Conservation (phyloP, 2,888 invertebrate genomes). For the Unio delphinus region DNA sequence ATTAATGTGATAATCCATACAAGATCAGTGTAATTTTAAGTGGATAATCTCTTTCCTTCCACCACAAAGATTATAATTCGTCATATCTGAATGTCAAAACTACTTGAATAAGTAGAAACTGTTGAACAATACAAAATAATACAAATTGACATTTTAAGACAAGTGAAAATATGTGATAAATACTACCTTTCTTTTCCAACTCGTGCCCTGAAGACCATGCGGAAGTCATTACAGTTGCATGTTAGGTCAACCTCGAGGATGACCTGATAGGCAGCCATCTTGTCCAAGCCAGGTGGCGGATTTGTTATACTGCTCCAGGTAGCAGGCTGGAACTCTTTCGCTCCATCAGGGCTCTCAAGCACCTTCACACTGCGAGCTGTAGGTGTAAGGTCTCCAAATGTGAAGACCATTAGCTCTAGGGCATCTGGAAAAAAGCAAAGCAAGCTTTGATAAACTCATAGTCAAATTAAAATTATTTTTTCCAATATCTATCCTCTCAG, state of each 20-base stretch:
- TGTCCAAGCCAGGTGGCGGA: constrained; percentile 67
- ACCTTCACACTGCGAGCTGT: constrained; percentile 67
- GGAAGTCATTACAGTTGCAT: constrained; percentile 74
- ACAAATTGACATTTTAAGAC: neutral
- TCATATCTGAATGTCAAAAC: too few relatives aligned
- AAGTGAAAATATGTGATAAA: neutral
- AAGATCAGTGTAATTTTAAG: too few relatives aligned
- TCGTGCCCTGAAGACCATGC: constrained; percentile 73
- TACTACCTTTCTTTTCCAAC: constrained; percentile 54
- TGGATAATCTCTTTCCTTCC: too few relatives aligned
- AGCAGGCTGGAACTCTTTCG: constrained; percentile 59
- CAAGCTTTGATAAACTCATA: too few relatives aligned
- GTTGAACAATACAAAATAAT: neutral
- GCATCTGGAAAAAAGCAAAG: constrained; percentile 67
- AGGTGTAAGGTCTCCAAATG: constrained; percentile 73
- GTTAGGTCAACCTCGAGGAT: constrained; percentile 74
- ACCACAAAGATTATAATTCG: too few relatives aligned
- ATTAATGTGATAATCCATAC: too few relatives aligned
- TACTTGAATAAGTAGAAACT: too few relatives aligned
- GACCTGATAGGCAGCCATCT: constrained; percentile 69
- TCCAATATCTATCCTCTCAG: too few relatives aligned
- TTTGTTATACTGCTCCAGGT: constrained; percentile 61
- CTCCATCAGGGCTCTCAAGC: constrained; percentile 70
- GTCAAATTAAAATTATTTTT: too few relatives aligned
- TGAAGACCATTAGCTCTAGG: constrained; percentile 73